Evolutionary conservation across 2,113 vertebrate species (phyloP).

Genomic region (Suricata suricatta): DNA sequence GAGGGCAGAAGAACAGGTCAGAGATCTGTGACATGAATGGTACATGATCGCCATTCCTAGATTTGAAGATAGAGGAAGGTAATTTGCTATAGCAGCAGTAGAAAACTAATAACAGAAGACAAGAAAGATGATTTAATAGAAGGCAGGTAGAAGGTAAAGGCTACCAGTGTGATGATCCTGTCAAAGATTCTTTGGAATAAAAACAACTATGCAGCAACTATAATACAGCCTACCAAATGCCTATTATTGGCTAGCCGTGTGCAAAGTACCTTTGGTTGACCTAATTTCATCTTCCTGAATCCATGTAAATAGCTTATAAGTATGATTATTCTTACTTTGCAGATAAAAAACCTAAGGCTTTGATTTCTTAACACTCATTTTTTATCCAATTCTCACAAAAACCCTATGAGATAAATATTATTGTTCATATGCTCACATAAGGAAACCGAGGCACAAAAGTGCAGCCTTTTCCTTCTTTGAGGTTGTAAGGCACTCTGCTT

Average conservation of each 20-base stretch:
- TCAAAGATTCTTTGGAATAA: conserved; percentile 27
- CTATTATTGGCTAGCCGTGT: neutral
- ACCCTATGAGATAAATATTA: neutral
- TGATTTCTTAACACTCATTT: neutral
- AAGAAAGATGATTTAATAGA: neutral
- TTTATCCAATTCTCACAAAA: conserved; percentile 11
- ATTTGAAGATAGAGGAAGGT: neutral
- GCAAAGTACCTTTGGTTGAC: neutral
- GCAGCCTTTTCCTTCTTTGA: neutral
- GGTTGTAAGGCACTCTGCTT: neutral
- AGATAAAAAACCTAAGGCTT: neutral
- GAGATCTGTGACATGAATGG: neutral
- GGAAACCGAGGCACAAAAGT: neutral
- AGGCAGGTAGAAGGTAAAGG: neutral
- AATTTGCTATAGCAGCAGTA: neutral
- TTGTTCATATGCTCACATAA: neutral
- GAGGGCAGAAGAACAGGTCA: neutral
- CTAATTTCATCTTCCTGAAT: neutral
- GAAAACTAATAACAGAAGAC: neutral
- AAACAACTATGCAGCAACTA: neutral
- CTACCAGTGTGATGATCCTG: neutral
- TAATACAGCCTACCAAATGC: neutral
- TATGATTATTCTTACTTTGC: neutral
- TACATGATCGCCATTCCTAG: neutral
- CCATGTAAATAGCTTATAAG: neutral